These are phyloP conservation scores for Drosophila lacteicornis DNA, from an alignment of 1,140 invertebrate genomes.

Conservation along the genomic window DNA sequence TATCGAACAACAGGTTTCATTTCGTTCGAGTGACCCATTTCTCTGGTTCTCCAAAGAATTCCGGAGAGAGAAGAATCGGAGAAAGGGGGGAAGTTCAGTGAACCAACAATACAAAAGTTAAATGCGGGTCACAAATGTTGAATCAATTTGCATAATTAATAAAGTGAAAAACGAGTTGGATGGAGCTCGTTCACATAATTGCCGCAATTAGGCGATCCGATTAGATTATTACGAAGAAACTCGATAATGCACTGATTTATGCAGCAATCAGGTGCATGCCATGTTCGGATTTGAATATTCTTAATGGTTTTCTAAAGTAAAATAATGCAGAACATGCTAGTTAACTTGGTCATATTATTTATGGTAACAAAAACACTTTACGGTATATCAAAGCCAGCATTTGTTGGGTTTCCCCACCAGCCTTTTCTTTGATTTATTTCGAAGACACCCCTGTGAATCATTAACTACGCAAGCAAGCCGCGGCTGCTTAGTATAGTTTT, in stretches of 20 bases:
- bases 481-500: slow-evolving; percentile 38
- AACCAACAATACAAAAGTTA: slow-evolving; percentile 45
- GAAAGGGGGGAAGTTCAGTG: slow-evolving; percentile 58
- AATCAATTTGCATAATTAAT: slow-evolving; percentile 74
- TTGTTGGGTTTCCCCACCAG: neutral
- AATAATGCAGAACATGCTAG: neutral
- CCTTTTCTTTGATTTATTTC: slow-evolving; percentile 10
- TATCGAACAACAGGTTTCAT: slow-evolving; percentile 57
- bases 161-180: slow-evolving; percentile 35
- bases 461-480: slow-evolving; percentile 28
- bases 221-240: slow-evolving; percentile 15
- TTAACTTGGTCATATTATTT: too few species aligned
- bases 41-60: slow-evolving; percentile 16
- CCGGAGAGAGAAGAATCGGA: neutral
- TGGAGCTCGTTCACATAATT: slow-evolving; percentile 52
- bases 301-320: slow-evolving; percentile 9
- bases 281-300: slow-evolving; percentile 5
- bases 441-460: slow-evolving; percentile 7
- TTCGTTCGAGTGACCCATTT: slow-evolving; percentile 67
- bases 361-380: too few species aligned
- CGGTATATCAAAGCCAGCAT: too few species aligned
- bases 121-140: slow-evolving; percentile 68
- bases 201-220: slow-evolving; percentile 54
- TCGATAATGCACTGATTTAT: slow-evolving; percentile 8
- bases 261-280: slow-evolving; percentile 13